Conservation (phyloP, 2,797 vertebrate genomes). For the Falco peregrinus region DNA sequence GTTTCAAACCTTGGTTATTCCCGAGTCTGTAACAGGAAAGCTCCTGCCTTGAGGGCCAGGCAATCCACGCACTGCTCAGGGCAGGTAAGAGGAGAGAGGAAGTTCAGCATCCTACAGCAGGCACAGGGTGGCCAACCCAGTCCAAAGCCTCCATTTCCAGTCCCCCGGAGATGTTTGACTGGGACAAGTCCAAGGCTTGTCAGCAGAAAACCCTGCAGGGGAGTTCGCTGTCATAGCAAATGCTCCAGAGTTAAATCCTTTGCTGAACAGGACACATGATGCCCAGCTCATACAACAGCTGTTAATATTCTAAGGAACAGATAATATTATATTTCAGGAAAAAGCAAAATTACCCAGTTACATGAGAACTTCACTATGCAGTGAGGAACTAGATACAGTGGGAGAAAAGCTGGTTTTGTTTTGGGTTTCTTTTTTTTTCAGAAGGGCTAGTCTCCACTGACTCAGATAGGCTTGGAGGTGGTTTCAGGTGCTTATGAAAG, state of each 20-base stretch:
- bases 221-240: background rate
- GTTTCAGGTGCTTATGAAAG: slow-evolving; percentile 1
- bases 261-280: no score
- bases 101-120: background rate
- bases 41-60: accelerated
- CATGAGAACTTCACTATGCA: accelerated
- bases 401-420: background rate
- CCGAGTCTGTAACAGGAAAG: background rate
- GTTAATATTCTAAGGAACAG: background rate
- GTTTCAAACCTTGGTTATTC: background rate
- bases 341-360: background rate
- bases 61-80: background rate
- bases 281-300: background rate
- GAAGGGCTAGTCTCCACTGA: background rate
- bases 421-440: background rate
- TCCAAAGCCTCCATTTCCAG: background rate
- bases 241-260: background rate
- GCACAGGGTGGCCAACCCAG: background rate
- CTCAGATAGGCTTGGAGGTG: background rate
- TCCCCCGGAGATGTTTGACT: background rate
- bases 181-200: accelerated
- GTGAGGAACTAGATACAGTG: accelerated
- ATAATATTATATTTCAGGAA: background rate
- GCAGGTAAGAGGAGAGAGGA: background rate
- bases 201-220: background rate